phyloP scores from a whole-genome alignment of 2,888 invertebrate genomes.

The Drosophila colorata region DNA sequence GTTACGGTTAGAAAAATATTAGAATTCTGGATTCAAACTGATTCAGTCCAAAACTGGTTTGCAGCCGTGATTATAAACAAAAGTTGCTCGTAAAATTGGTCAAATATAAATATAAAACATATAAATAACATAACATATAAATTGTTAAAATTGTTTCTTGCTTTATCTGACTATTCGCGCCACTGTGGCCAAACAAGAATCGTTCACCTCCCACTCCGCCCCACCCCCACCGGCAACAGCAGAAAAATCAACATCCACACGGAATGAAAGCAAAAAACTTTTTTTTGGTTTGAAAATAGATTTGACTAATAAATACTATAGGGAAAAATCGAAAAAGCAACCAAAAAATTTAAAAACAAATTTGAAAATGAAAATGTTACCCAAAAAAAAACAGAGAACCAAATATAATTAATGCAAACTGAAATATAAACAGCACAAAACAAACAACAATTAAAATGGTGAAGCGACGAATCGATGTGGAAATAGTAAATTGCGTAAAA shows the following conservation, averaged over 20 bases:
- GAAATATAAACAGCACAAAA: slow-evolving; percentile 43
- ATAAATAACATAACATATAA: no score
- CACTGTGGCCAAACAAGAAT: slow-evolving; percentile 38
- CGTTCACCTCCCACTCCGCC: slow-evolving; percentile 25
- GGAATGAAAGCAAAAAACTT: slow-evolving; percentile 42
- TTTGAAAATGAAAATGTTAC: slow-evolving; percentile 50
- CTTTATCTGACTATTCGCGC: slow-evolving; percentile 13
- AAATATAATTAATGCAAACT: slow-evolving; percentile 29
- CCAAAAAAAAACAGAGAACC: slow-evolving; percentile 17
- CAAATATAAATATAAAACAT: no score
- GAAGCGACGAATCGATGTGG: slow-evolving; percentile 26
- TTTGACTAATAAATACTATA: slow-evolving; percentile 83
- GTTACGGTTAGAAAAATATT: no score
- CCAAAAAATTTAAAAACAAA: slow-evolving; percentile 31
- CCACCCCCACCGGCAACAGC: slow-evolving; percentile 24
- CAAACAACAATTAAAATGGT: slow-evolving; percentile 28
- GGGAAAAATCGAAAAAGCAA: slow-evolving; percentile 63
- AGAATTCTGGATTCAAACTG: no score
- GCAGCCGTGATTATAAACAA: background rate
- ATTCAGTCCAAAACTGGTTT: no score
- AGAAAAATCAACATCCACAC: slow-evolving; percentile 47
- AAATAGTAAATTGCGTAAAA: slow-evolving; percentile 59
- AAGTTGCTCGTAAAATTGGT: no score
- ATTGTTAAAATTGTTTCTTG: no score
- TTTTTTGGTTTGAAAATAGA: slow-evolving; percentile 76